These are phyloP conservation scores for Hiodon tergisus DNA, from an alignment of 2,113 vertebrate species.

Conservation along the genomic window DNA sequence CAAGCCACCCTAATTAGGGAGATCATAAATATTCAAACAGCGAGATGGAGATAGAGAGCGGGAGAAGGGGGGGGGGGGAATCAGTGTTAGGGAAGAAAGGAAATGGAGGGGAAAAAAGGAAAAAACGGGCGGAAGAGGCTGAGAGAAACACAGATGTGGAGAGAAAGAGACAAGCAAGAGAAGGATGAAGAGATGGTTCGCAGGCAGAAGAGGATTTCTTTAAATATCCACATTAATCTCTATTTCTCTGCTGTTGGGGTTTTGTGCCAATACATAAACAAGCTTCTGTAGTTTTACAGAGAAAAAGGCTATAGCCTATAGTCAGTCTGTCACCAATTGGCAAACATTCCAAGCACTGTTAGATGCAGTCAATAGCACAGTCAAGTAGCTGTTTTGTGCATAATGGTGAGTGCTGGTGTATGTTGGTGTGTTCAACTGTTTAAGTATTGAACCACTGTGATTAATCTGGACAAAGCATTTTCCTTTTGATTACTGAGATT, in stretches of 20 bases:
- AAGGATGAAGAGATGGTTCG: not conserved
- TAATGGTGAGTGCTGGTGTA: too few relatives aligned
- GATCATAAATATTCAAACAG: slow-evolving; percentile 58
- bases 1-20: slow-evolving; percentile 54
- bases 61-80: slow-evolving; percentile 9
- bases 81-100: not conserved
- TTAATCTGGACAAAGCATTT: not conserved
- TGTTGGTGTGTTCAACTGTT: too few relatives aligned
- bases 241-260: not conserved
- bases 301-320: too few relatives aligned
- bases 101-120: not conserved
- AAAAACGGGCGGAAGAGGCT: not conserved
- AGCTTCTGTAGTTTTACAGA: too few relatives aligned
- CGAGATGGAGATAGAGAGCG: slow-evolving; percentile 36
- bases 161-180: not conserved
- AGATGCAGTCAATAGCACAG: too few relatives aligned
- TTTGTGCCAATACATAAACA: not conserved
- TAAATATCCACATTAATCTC: not conserved
- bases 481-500: too few relatives aligned
- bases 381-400: too few relatives aligned
- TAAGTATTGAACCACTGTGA: not conserved
- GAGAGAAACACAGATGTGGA: not conserved
- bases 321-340: too few relatives aligned
- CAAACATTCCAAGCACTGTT: too few relatives aligned
- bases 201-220: not conserved